phyloP scores from a whole-genome alignment of 2,888 invertebrate genomes.

The Metopia argyrocephala region DNA sequence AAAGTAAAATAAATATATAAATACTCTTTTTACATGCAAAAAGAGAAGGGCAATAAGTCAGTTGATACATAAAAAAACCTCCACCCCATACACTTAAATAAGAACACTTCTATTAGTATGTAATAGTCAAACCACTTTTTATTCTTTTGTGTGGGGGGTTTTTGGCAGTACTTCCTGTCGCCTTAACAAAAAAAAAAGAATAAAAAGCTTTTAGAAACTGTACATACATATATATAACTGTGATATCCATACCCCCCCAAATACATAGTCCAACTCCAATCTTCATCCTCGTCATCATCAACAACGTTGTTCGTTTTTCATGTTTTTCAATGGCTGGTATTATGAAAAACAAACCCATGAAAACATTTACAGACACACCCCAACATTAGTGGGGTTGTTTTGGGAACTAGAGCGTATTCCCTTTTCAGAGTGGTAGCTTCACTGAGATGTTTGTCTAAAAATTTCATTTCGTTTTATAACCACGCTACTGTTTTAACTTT shows the following conservation, averaged over 20 bases:
- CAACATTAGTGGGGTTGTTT: conserved; percentile 76
- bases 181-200: no score
- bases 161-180: not conserved
- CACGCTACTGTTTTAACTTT: conserved; percentile 71
- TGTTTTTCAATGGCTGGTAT: conserved; percentile 34
- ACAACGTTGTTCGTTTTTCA: conserved; percentile 15
- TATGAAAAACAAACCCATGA: conserved; percentile 72
- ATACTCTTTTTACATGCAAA: not conserved
- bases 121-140: not conserved
- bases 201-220: not conserved
- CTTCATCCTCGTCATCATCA: conserved; percentile 30
- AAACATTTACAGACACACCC: conserved; percentile 75
- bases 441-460: not conserved
- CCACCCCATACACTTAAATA: no score
- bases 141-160: not conserved
- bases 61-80: no score
- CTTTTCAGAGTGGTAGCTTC: conserved; percentile 15
- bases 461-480: not conserved
- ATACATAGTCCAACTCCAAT: conserved; percentile 44
- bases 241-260: not conserved
- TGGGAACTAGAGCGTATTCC: conserved; percentile 63
- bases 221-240: no score
- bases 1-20: not conserved
- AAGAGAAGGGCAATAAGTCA: not conserved
- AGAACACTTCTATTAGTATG: not conserved